A percentile compares a stretch with the other conserved stretches of the same genome.
These are phyloP conservation scores for Euglossa dilemma DNA, from an alignment of 1,140 invertebrate species.

Conservation along the genomic window DNA sequence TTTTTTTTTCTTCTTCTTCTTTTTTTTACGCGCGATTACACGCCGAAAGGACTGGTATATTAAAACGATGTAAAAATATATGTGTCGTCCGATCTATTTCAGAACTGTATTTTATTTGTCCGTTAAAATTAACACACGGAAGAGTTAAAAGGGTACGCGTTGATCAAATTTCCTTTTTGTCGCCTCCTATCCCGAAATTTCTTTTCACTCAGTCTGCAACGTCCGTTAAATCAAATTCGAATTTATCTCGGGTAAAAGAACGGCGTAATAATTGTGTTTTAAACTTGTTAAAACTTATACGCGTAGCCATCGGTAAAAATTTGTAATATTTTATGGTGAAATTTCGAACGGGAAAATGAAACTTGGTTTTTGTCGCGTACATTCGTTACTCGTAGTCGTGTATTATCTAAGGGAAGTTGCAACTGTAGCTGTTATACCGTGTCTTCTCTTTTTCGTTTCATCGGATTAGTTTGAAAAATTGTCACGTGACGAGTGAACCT, in stretches of 20 bases:
- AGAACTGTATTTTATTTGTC: neutral
- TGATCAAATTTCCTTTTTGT: neutral
- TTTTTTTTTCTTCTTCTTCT: neutral
- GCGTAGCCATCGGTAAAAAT: neutral
- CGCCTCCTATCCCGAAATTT: neutral
- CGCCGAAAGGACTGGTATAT: neutral
- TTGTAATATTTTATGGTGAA: neutral
- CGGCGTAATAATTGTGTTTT: neutral
- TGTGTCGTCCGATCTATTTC: neutral
- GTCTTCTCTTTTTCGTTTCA: fast-evolving
- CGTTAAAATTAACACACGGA: neutral
- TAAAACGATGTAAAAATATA: conserved; percentile 14
- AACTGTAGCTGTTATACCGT: neutral
- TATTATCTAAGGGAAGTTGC: neutral
- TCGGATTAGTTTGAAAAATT: neutral
- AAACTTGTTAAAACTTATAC: neutral
- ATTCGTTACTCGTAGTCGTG: neutral
- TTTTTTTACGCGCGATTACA: neutral
- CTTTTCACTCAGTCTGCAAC: neutral
- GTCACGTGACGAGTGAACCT: too few relatives aligned
- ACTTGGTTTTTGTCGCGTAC: neutral
- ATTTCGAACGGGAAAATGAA: neutral
- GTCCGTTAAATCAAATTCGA: neutral
- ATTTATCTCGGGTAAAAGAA: neutral
- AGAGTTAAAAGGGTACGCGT: neutral